These are phyloP conservation scores for Auanema freiburgensis DNA, from an alignment of 2,888 invertebrate genomes.

Conservation along the genomic window DNA sequence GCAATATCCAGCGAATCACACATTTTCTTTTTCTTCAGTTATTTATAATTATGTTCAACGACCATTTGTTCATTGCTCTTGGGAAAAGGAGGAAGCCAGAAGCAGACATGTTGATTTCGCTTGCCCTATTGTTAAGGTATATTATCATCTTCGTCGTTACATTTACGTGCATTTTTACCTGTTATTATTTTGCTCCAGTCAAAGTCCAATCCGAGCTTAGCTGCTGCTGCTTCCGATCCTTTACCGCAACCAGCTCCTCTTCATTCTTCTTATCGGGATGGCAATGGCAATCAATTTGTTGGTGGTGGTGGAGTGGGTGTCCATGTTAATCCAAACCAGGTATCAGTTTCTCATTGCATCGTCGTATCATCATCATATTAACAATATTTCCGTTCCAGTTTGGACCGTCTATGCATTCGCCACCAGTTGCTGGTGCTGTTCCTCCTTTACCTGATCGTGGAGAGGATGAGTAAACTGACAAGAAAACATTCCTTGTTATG, in stretches of 20 bases:
- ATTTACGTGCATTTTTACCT: not conserved
- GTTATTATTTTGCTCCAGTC: constrained; percentile 32
- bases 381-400: constrained; percentile 26
- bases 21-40: constrained; percentile 68
- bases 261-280: not conserved
- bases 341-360: not conserved
- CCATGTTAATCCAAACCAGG: constrained; percentile 14
- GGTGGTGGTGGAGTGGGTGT: constrained; percentile 42
- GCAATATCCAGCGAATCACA: not conserved
- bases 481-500: too few species aligned
- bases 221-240: constrained; percentile 66
- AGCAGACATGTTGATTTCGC: constrained; percentile 91
- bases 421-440: constrained; percentile 36
- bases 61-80: constrained; percentile 97
- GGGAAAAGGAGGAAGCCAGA: constrained; percentile 99
- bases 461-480: too few species aligned
- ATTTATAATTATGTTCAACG: constrained; percentile 99
- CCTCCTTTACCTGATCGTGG: too few species aligned
- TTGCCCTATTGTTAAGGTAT: constrained; percentile 63
- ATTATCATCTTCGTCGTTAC: constrained; percentile 4
- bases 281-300: constrained; percentile 17
- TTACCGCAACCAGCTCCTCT: constrained; percentile 65
- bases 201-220: constrained; percentile 63
- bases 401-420: constrained; percentile 48
- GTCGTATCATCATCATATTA: not conserved